These are phyloP conservation scores for Ophion ellenae DNA, from an alignment of 2,888 invertebrate genomes.

Conservation along the genomic window DNA sequence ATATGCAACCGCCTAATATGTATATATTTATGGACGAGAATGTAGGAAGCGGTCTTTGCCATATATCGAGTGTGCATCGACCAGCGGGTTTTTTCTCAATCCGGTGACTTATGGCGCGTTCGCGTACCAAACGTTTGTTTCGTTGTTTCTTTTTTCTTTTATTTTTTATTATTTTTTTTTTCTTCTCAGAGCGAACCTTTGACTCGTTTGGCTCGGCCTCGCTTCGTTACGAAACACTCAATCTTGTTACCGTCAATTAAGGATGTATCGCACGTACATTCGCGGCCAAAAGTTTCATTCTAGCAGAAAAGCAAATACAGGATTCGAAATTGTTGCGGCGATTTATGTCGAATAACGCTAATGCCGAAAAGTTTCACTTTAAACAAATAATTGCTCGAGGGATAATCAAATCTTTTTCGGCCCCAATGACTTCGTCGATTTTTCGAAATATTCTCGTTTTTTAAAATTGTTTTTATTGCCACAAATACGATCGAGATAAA, in stretches of 20 bases:
- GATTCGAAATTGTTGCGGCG: no score
- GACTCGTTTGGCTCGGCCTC: conserved; percentile 38
- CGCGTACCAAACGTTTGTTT: conserved; percentile 15
- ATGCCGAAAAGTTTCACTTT: no score
- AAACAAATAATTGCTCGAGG: no score
- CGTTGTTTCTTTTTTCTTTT: neutral
- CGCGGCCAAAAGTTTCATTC: neutral
- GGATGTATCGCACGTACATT: neutral
- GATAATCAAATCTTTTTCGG: no score
- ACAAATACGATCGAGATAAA: no score
- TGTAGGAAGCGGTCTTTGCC: conserved; percentile 63
- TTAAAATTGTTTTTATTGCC: neutral
- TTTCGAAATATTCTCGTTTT: neutral
- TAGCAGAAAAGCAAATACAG: neutral
- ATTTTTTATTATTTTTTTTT: neutral
- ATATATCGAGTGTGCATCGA: conserved; percentile 44
- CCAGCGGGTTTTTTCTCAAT: conserved; percentile 49
- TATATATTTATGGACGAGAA: neutral
- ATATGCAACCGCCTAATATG: no score
- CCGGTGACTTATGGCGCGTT: conserved; percentile 44
- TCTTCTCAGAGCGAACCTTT: conserved; percentile 39
- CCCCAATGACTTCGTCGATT: no score
- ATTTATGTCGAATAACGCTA: no score
- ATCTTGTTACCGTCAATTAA: conserved; percentile 37
- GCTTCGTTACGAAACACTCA: conserved; percentile 47